Evolutionary conservation across 2,797 vertebrate species (phyloP).

Genomic region (Scolopax rusticola): DNA sequence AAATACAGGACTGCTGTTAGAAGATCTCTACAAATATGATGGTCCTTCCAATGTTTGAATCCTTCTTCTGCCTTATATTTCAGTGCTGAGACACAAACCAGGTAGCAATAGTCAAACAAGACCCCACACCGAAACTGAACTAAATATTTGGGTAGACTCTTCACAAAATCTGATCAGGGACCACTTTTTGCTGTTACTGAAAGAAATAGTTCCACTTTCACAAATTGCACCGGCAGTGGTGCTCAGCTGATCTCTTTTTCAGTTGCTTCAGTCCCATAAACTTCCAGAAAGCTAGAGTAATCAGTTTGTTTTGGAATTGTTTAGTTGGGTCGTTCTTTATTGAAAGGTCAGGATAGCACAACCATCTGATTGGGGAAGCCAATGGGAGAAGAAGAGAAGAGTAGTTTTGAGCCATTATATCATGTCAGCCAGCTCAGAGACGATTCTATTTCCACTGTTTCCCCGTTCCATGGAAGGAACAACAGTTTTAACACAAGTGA

Average conservation of each 20-base stretch:
- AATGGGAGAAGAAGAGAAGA: background rate
- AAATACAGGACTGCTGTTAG: background rate
- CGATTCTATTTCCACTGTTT: background rate
- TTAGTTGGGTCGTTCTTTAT: background rate
- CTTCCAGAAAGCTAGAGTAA: background rate
- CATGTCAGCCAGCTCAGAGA: background rate
- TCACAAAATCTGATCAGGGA: background rate
- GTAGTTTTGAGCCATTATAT: background rate
- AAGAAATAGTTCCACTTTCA: background rate
- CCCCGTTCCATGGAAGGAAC: background rate
- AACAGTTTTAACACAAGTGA: background rate
- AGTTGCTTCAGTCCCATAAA: background rate
- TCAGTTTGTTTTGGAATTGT: background rate
- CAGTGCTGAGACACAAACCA: background rate
- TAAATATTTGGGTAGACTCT: background rate
- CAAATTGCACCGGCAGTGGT: background rate
- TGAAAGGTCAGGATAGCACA: background rate
- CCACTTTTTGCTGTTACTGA: background rate
- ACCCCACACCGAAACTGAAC: accelerated
- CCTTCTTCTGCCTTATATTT: background rate
- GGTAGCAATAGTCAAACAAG: background rate
- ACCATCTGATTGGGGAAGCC: accelerated
- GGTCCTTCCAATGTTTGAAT: background rate
- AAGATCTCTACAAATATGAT: background rate
- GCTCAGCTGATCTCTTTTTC: background rate